Conservation (phyloP, 64 coral and sea anemone species). For the Montipora foliosa region DNA sequence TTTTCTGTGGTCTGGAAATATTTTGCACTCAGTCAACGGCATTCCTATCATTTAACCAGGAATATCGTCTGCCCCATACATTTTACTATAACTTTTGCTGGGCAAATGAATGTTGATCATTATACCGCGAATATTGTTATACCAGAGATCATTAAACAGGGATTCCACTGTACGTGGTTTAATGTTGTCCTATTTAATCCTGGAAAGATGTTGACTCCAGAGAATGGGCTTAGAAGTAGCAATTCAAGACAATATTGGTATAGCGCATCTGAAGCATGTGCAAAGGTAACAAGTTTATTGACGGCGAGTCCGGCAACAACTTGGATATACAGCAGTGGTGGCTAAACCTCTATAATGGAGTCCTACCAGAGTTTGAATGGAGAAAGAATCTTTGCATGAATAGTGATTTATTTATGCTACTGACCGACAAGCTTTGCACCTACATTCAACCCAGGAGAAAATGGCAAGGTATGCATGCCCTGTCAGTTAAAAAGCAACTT, state of each 20-base stretch:
- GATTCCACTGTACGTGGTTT: not conserved
- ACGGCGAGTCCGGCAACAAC: slow-evolving; percentile 19
- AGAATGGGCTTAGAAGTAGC: not conserved
- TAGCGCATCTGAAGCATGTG: not conserved
- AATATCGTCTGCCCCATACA: too few species aligned
- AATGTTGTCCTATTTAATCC: slow-evolving; percentile 35
- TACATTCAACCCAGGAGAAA: slow-evolving; percentile 9
- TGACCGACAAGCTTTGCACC: slow-evolving; percentile 21
- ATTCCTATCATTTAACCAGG: too few species aligned
- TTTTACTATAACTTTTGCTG: too few species aligned
- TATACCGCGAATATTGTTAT: too few species aligned
- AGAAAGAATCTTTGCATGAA: slow-evolving; percentile 50
- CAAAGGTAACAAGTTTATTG: slow-evolving; percentile 27
- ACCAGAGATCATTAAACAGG: too few species aligned
- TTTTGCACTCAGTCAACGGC: too few species aligned
- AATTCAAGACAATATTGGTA: not conserved
- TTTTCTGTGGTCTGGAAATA: too few species aligned
- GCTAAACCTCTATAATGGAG: slow-evolving; percentile 15
- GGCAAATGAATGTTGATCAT: too few species aligned
- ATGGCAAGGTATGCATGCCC: slow-evolving; percentile 27
- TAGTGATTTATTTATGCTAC: slow-evolving; percentile 31
- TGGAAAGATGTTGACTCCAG: not conserved
- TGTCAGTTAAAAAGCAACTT: slow-evolving; percentile 65
- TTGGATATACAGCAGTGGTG: slow-evolving; percentile 45
- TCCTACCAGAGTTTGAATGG: slow-evolving; percentile 45